Evolutionary conservation across 2,888 invertebrate genomes (phyloP), one percentile per base, ranked within the genome.

Genomic region (Polymixis lichenea): DNA sequence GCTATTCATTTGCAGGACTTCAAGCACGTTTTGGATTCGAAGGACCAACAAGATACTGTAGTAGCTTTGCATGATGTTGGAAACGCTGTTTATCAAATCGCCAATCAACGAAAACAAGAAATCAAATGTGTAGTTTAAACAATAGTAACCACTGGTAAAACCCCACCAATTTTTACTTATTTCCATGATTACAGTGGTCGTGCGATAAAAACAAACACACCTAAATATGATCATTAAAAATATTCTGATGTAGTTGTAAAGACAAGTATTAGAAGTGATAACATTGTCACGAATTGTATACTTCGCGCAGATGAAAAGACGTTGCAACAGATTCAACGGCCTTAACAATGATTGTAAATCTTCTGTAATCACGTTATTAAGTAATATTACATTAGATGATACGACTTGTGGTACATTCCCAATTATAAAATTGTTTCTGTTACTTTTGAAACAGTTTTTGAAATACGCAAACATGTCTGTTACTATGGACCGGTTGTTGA

Each of bases 261-360:
- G 0, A 17, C n/a, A 56, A 61, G 56, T 53, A 15, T 69, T 82
- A 13, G 49, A 15, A 38, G 66, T 62, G 5, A 82, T 73, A 19
- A 73, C 28, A n/a, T 73, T 72, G 8, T 69, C 28, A 1, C 56
- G 55, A 46, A 82, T 38, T 11, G 19, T 56, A 77, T 81, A 81
- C n/a, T 77, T 82, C 8, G 69, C 56, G 28, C 46, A 62, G 0
- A 82, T 25, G 7, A 82, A 70, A 8, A 82, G 0, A 8, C 15
- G 38, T 46, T 53, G 77, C 61, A 82, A 67, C 7, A 70, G 13
- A 66, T 82, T 66, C 28, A 81, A 72, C 13, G 82, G 82, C 17
- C 25, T 72, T 2, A 81, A 17, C 58, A 80, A 15, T 22, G 51
- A 53, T 72, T 72, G 77, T 22, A 82, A 62, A 32, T 82, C 55